Percentiles rank a stretch among this genome's conserved stretches.
phyloP scores from a whole-genome alignment of 2,113 vertebrate species.

The Lasiurus cinereus region DNA sequence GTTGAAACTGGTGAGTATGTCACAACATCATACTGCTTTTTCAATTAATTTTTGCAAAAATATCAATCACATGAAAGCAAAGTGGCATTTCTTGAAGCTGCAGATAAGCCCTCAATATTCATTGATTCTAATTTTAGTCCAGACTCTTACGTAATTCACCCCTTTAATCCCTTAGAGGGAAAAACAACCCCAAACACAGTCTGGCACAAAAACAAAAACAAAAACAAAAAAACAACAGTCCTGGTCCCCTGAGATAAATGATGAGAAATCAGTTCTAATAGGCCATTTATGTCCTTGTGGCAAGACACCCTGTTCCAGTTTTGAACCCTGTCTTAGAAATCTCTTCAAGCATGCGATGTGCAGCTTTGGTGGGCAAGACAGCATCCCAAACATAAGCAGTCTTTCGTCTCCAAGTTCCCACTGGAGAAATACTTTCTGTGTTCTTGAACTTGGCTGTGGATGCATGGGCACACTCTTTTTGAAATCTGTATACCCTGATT shows the following conservation, averaged over 20 bases:
- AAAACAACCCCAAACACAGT: neutral
- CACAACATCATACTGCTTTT: neutral
- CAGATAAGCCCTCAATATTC: conserved; percentile 7
- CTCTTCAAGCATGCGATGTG: neutral
- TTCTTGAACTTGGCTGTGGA: neutral
- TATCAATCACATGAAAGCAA: neutral
- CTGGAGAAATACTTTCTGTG: conserved; percentile 30
- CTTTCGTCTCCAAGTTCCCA: neutral
- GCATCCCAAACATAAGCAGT: conserved; percentile 24
- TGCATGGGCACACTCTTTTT: neutral
- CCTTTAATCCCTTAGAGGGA: conserved; percentile 14
- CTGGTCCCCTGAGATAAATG: conserved; percentile 24
- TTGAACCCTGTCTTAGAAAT: conserved; percentile 45
- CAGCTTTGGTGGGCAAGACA: neutral
- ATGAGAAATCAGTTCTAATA: conserved; percentile 38
- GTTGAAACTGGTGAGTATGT: conserved; percentile 96
- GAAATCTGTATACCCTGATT: neutral
- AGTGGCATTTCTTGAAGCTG: conserved; percentile 39
- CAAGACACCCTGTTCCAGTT: conserved; percentile 34
- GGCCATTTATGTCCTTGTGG: conserved; percentile 49
- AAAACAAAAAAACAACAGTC: neutral
- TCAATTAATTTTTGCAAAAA: neutral
- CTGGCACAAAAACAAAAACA: conserved; percentile 35
- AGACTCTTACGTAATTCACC: conserved; percentile 15
- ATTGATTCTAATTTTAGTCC: conserved; percentile 66